Evolutionary conservation across 2,888 invertebrate genomes (phyloP), one percentile per base, ranked within the genome.

Genomic region (Megastigmus dorsalis): DNA sequence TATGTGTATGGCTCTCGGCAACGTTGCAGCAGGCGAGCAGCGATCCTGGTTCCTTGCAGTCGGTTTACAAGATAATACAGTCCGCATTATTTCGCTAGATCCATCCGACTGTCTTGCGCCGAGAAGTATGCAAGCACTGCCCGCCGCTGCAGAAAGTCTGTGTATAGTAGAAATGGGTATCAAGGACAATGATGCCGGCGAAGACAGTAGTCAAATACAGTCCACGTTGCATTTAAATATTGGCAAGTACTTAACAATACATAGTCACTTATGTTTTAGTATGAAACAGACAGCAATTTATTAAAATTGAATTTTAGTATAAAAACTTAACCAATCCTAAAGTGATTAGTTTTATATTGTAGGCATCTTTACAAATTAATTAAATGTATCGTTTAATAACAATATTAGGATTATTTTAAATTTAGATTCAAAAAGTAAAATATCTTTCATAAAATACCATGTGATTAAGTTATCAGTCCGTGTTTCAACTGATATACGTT

Each of bases 1-100:
- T 0, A 95, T 99, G 80, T 99, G 99, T 86, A 99, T 99, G 99
- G 98, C 97, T 0, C 89, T 99, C 75, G 98, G 97, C 0, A 95
- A 95, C 67, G 98, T 99, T 0, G 97, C 98, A 0, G 92, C 93
- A 1, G 99, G 99, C 4, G 99, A 99, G 88, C 97, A 97, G 85
- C 90, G 98, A 75, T 97, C 96, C 0, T 94, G 97, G 91, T 99
- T 99, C 86, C 91, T 99, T 81, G 97, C 98, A 75, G 98, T 99
- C 33, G 98, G 98, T 1, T 90, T 99, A 38, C 94, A 95, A 65
- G 99, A 99, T 84, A 96, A 96, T 84, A 99, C 99, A 26, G 99
- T 99, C 72, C 91, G 99, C 81, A 97, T 99, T 74, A 97, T 99
- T 76, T 99, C 99, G 0, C 90, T 99, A 72, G 99, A 99, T 89